Percentiles rank a stretch among this genome's conserved stretches.
phyloP scores from a whole-genome alignment of 2,888 invertebrate genomes.

The Criorhina ranunculi region DNA sequence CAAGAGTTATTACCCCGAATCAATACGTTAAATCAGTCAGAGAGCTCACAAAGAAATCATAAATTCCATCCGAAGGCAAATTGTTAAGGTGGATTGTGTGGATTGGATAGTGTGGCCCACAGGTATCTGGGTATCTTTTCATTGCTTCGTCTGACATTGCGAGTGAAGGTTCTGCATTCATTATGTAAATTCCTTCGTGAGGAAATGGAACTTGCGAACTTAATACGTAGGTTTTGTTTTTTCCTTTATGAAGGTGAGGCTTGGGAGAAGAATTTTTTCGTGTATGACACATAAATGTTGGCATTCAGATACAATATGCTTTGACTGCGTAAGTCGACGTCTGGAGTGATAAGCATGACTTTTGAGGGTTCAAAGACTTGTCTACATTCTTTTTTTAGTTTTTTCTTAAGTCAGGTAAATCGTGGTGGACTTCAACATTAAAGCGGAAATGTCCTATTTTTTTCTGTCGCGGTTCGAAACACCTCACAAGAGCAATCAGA shows the following conservation, averaged over 20 bases:
- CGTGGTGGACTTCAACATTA: too few relatives aligned
- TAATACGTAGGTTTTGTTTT: constrained; percentile 1
- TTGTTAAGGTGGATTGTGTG: constrained; percentile 44
- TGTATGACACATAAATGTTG: neutral
- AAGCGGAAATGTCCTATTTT: too few relatives aligned
- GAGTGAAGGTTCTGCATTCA: constrained; percentile 61
- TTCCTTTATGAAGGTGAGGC: constrained; percentile 14
- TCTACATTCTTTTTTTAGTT: too few relatives aligned
- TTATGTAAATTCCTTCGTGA: constrained; percentile 62
- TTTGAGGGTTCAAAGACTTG: too few relatives aligned
- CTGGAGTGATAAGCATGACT: too few relatives aligned
- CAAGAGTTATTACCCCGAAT: constrained; percentile 70
- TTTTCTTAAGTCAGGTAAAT: too few relatives aligned
- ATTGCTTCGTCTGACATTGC: constrained; percentile 41
- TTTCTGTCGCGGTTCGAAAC: too few relatives aligned
- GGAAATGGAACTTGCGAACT: constrained; percentile 23
- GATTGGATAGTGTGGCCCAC: constrained; percentile 10
- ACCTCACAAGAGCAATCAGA: too few relatives aligned
- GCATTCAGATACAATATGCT: neutral
- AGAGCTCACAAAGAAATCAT: constrained; percentile 73
- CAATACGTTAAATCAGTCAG: constrained; percentile 75
- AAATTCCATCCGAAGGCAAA: constrained; percentile 73
- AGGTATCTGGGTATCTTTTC: constrained; percentile 42
- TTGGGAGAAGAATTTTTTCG: constrained; percentile 1
- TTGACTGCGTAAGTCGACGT: too few relatives aligned